Conservation (phyloP, 2,797 vertebrate genomes). For the Eurystomus glaucurus region DNA sequence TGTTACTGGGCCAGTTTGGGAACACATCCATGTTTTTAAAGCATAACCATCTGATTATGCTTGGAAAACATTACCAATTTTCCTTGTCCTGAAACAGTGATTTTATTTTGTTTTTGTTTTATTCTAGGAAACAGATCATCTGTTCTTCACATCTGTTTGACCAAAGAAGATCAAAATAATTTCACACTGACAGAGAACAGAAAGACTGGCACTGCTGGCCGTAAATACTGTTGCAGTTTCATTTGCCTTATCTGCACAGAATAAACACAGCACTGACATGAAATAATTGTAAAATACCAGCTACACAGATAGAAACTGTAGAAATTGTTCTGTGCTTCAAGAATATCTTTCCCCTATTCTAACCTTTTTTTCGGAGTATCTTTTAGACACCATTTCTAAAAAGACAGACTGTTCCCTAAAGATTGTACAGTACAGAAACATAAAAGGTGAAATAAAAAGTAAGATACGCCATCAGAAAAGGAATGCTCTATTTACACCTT, state of each 20-base stretch:
- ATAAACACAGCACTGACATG: not conserved
- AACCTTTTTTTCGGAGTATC: not conserved
- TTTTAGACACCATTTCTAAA: not conserved
- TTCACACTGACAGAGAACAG: not conserved
- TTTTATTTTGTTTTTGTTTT: not conserved
- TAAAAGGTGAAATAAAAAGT: not conserved
- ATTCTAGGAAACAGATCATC: not conserved
- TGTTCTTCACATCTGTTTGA: not conserved
- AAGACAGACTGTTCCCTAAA: not conserved
- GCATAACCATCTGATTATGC: not conserved
- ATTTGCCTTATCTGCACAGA: not conserved
- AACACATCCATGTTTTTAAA: not conserved
- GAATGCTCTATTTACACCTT: not conserved
- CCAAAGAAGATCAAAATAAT: not conserved
- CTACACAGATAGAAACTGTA: not conserved
- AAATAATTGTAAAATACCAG: not conserved
- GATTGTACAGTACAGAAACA: not conserved
- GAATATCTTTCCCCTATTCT: not conserved
- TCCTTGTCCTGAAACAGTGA: not conserved
- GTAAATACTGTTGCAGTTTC: not conserved
- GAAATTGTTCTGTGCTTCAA: not conserved
- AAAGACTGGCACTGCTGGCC: not conserved
- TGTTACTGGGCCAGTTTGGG: not conserved
- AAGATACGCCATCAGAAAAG: not conserved
- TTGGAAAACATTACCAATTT: not conserved